Conservation (phyloP, 1,140 invertebrate genomes). For the Fopius arisanus region DNA sequence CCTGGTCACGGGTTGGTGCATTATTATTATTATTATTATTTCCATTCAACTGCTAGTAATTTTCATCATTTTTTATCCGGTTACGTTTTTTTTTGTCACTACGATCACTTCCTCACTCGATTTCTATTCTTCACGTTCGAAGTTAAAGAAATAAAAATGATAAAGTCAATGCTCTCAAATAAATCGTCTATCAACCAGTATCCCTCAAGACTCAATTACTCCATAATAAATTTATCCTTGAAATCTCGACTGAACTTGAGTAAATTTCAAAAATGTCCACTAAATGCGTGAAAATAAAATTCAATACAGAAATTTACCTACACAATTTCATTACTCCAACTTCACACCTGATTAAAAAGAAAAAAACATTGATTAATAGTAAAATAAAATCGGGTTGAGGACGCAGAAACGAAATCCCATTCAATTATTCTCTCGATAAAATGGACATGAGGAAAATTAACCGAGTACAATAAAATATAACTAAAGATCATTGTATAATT, state of each 20-base stretch:
- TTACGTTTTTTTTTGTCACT: slow-evolving; percentile 25
- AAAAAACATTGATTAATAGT: background rate
- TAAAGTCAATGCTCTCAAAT: background rate
- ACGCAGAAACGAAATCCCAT: no score
- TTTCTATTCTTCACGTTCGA: background rate
- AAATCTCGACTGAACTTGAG: background rate
- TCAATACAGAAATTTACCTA: background rate
- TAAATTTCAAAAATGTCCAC: background rate
- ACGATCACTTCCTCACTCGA: slow-evolving; percentile 15
- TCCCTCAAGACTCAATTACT: background rate
- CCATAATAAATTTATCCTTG: background rate
- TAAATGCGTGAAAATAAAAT: background rate
- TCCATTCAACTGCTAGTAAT: slow-evolving; percentile 6
- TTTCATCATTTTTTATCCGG: background rate
- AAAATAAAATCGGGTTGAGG: background rate
- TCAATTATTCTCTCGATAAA: background rate
- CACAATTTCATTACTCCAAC: background rate
- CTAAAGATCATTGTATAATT: slow-evolving; percentile 26
- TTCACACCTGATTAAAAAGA: background rate
- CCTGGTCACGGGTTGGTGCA: slow-evolving; percentile 15
- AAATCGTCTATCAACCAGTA: background rate
- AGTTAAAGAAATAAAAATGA: background rate
- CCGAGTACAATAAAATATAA: background rate
- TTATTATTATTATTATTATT: slow-evolving; percentile 25
- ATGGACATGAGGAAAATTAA: background rate